Conservation (phyloP, 1,140 invertebrate genomes). For the Sycophila sp. region DNA sequence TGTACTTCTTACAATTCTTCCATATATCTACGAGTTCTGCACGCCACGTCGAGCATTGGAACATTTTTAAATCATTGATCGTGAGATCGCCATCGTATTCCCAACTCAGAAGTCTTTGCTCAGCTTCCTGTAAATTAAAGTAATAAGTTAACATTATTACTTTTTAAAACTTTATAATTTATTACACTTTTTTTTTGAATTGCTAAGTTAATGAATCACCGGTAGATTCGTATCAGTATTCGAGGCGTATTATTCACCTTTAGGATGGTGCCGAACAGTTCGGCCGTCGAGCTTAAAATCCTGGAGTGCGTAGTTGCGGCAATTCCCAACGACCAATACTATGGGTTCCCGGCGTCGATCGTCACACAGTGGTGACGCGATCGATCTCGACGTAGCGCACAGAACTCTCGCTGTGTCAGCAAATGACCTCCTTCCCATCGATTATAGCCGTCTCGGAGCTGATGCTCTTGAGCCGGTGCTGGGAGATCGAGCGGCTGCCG, state of each 20-base stretch:
- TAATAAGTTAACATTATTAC: too few relatives aligned
- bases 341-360: slow-evolving; percentile 23
- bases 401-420: slow-evolving; percentile 93
- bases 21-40: slow-evolving; percentile 60
- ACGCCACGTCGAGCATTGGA: slow-evolving; percentile 50
- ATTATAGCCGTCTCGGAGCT: slow-evolving; percentile 82
- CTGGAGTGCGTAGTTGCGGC: too few relatives aligned
- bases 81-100: background rate
- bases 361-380: slow-evolving; percentile 89
- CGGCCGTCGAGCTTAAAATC: too few relatives aligned
- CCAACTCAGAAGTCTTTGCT: background rate
- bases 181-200: too few relatives aligned
- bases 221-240: too few relatives aligned
- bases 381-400: slow-evolving; percentile 90
- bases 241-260: too few relatives aligned
- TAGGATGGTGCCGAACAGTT: too few relatives aligned
- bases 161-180: too few relatives aligned
- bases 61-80: slow-evolving; percentile 21
- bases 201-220: too few relatives aligned
- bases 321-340: too few relatives aligned
- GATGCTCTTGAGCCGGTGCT: slow-evolving; percentile 79
- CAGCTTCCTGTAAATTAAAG: too few relatives aligned
- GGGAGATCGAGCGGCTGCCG: slow-evolving; percentile 72
- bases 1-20: too few relatives aligned
- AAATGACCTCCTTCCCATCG: slow-evolving; percentile 87